Base-by-base conservation (phyloP, 2,113 vertebrate species). In the Odocoileus virginianus region DNA sequence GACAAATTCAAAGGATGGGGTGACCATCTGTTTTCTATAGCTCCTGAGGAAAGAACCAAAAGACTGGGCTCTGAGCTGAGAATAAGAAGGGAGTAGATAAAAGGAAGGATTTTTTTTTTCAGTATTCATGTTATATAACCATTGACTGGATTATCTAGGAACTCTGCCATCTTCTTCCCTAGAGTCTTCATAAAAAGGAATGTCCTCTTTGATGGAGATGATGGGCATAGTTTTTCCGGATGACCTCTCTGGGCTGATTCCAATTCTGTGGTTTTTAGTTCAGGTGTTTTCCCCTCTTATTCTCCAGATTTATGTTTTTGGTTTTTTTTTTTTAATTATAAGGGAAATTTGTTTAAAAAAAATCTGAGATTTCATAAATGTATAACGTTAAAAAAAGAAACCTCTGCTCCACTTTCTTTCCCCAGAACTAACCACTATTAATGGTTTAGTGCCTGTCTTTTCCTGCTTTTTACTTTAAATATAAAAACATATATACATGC, bases 21-120 rank as follows among this genome's bases (percentile, higher is more conserved):
- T 81, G 87, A 50, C 95, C 97, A 87, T 97, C 97, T 98, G 97
- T 92, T 97, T 97, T 71, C 94, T 87, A 0, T 89, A 87, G 82
- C 79, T 92, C 90, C 67, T 17, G 91, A 93, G 95, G 89, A 93
- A 97, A 96, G 95, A 93, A 94, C 55, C 81, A 91, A 87, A 87
- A 87, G 55, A 86, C 54, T 79, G 55, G n/a, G 57, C 40, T 92
- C 19, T 4, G 45, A 87, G 45, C 47, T 43, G 87, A 40, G 84
- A 67, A 28, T 54, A 87, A 82, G 58, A 33, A 54, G 57, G 1
- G 17, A 11, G 3, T 47, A 74, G 47, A 87, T n/a, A 74, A 86
- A 76, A 74, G 74, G 64, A 28, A 93, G 74, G 23, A 36, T 30
- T 5, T 21, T 84, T 40, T 55, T 55, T 92, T 10, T 16, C 50